phyloP scores from a whole-genome alignment of 2,888 invertebrate genomes.

The Pollenia labialis region DNA sequence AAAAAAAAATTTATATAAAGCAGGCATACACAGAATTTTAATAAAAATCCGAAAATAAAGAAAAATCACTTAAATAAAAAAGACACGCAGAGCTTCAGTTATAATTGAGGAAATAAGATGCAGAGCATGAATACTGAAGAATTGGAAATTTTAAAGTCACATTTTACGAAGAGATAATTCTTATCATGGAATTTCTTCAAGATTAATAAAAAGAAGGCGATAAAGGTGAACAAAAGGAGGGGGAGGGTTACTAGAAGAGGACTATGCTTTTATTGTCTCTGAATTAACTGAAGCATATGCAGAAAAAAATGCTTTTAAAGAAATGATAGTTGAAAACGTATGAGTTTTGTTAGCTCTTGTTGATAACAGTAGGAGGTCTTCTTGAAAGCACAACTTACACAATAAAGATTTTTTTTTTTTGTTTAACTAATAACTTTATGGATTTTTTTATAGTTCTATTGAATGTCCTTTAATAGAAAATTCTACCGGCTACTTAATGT shows the following conservation, averaged over 20 bases:
- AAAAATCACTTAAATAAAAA: slow-evolving; percentile 3
- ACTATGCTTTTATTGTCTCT: slow-evolving; percentile 12
- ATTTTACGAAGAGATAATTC: not conserved
- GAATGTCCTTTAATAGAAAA: too few relatives aligned
- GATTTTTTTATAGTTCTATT: too few relatives aligned
- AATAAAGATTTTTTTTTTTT: too few relatives aligned
- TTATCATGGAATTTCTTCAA: slow-evolving; percentile 1
- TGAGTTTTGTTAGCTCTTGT: not conserved
- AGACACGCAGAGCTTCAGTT: slow-evolving; percentile 30
- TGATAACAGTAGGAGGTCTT: not conserved
- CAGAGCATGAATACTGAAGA: slow-evolving; percentile 1
- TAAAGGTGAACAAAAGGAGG: not conserved
- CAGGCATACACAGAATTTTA: slow-evolving; percentile 2
- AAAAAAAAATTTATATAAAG: not conserved
- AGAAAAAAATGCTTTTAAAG: not conserved
- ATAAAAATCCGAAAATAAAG: not conserved
- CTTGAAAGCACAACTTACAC: too few relatives aligned
- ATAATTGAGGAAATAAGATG: slow-evolving; percentile 45
- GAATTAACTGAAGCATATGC: not conserved
- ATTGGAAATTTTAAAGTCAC: slow-evolving; percentile 22
- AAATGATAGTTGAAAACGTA: not conserved
- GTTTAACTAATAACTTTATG: too few relatives aligned
- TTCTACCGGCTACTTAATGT: too few relatives aligned
- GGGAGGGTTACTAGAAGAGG: not conserved
- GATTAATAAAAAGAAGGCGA: not conserved